phyloP scores from a whole-genome alignment of 2,113 vertebrate species.

The Lepisosteus oculatus region DNA sequence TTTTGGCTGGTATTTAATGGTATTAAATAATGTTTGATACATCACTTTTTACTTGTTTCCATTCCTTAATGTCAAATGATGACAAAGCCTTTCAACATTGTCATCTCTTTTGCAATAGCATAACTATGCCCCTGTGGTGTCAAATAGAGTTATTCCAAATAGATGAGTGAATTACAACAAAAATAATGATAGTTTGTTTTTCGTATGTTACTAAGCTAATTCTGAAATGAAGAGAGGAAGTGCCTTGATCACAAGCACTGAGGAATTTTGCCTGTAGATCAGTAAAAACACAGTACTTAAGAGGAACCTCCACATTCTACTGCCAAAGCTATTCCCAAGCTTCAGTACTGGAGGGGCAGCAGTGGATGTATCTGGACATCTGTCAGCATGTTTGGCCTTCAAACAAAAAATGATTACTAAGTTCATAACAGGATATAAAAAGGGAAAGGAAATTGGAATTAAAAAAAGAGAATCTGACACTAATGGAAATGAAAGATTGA shows the following conservation, averaged over 20 bases:
- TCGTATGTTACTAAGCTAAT: conserved; percentile 5
- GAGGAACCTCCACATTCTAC: conserved; percentile 18
- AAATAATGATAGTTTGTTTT: conserved; percentile 1
- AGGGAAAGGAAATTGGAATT: conserved; percentile 1
- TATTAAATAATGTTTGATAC: too few species aligned
- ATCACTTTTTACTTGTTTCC: too few species aligned
- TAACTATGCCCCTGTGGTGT: conserved; percentile 4
- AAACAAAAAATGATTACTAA: background rate
- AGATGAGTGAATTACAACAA: conserved; percentile 13
- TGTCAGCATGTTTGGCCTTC: conserved; percentile 9
- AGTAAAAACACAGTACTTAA: conserved; percentile 22
- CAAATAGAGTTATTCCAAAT: conserved; percentile 1
- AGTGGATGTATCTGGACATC: background rate
- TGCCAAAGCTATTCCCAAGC: background rate
- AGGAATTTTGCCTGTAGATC: conserved; percentile 35
- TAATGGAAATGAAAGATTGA: conserved; percentile 18
- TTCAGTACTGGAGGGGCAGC: background rate
- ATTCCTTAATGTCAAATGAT: too few species aligned
- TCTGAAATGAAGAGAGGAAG: conserved; percentile 27
- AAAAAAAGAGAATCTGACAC: conserved; percentile 12
- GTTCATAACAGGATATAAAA: conserved; percentile 19
- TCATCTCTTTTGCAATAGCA: background rate
- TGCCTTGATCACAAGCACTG: conserved; percentile 27
- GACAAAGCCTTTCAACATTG: too few species aligned
- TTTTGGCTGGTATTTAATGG: too few species aligned